Base-by-base conservation (phyloP, 2,888 invertebrate genomes). In the Patella depressa region DNA sequence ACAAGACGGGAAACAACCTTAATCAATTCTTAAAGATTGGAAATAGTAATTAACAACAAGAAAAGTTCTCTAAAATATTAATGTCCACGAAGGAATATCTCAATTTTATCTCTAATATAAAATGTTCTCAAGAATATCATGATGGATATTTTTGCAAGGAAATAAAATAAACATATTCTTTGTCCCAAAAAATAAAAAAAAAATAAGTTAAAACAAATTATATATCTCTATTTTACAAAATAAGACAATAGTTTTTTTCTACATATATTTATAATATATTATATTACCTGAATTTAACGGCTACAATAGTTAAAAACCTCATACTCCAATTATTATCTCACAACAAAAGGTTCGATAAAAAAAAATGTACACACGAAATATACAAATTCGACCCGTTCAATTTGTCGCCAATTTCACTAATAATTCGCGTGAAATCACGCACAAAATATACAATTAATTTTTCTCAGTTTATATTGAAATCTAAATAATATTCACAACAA, bases 191-290 rank as follows among this genome's bases (percentile, higher is more conserved):
- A 45, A 65, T 65, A 65, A 65, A 65, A 24, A 59, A 65, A 65
- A 24, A 24, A 65, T 24, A 65, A 65, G 24, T 19, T 19, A 65
- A 65, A 65, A 65, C 19, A 65, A 65, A 24, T 19, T 65, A 65
- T 24, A 65, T 65, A 65, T 65, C 65, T 65, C 19, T 65, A 65
- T 65, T 65, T 65, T 65, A 65, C 65, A 65, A 65, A 59, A 65
- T 65, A 65, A 24, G 19, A 24, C 12, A 19, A 65, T 65, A 65
- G 19, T 65, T 24, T 65, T 65, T 65, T 65, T 24, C 65, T 65
- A 65, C 65, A 19, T 45, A 45, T 45, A 45, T 45, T 45, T 45
- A 45, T 45, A 45, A 45, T 45, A 45, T 45, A 45, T 24, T 65
- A 65, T 65, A 65, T 65, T 65, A 65, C 65, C 65, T 65, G 65